Evolutionary conservation across 2,113 vertebrate genomes (phyloP).

Genomic region (Microtus oregoni): DNA sequence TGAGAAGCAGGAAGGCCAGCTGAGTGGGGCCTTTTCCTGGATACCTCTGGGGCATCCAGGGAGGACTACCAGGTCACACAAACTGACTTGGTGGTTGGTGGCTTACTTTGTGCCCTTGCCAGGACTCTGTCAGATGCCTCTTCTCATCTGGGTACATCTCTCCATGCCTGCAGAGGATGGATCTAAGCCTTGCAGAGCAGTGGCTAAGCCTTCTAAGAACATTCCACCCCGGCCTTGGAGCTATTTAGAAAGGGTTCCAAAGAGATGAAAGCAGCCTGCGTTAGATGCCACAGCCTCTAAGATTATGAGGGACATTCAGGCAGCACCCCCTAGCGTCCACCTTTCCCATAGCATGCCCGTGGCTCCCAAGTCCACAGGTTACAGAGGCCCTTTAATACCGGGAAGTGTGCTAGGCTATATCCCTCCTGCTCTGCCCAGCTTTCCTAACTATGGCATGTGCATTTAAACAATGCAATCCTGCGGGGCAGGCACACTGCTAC

Average conservation of each 20-base stretch:
- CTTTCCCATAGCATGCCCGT: not conserved
- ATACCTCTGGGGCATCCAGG: not conserved
- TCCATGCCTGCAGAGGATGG: not conserved
- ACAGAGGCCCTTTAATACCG: not conserved
- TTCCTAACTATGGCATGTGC: not conserved
- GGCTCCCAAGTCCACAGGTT: rapidly evolving
- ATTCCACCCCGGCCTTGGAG: not conserved
- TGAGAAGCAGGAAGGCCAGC: not conserved
- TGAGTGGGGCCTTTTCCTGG: not conserved
- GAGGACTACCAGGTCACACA: not conserved
- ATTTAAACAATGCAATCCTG: not conserved
- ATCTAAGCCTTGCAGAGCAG: not conserved
- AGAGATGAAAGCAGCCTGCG: not conserved
- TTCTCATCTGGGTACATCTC: not conserved
- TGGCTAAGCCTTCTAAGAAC: not conserved
- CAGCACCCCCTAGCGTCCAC: not conserved
- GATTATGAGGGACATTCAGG: not conserved
- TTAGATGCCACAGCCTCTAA: not conserved
- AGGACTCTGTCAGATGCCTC: not conserved
- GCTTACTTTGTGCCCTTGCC: not conserved
- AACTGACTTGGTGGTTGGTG: not conserved
- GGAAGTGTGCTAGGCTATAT: too few species aligned
- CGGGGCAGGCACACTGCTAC: not conserved
- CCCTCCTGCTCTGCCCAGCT: not conserved
- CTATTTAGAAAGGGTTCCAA: not conserved